Conservation (phyloP, 2,113 vertebrate genomes). For the Anguilla japonica region DNA sequence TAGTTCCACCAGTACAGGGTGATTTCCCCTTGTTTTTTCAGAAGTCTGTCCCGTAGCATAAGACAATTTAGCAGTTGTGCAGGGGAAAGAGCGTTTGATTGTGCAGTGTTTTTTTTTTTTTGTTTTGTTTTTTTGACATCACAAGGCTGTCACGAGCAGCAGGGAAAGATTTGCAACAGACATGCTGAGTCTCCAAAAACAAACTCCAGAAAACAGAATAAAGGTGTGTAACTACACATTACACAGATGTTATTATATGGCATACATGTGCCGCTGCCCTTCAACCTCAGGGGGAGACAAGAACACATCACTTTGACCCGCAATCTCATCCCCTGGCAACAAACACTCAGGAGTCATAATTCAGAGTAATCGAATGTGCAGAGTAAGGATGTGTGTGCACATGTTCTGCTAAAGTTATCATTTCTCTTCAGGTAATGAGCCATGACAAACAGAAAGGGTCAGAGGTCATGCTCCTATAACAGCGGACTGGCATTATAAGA, state of each 20-base stretch:
- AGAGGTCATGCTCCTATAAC: not conserved
- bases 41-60: not conserved
- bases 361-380: not conserved
- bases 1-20: not conserved
- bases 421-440: not conserved
- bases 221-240: not conserved
- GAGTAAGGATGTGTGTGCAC: not conserved
- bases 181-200: not conserved
- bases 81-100: not conserved
- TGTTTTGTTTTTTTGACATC: not conserved
- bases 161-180: not conserved
- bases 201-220: not conserved
- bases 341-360: not conserved
- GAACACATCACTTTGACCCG: not conserved
- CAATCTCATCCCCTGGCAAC: not conserved
- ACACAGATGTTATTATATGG: not conserved
- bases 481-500: not conserved
- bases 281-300: not conserved
- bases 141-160: not conserved
- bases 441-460: not conserved
- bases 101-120: not conserved
- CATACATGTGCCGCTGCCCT: not conserved
- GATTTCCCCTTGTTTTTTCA: not conserved
- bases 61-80: not conserved
- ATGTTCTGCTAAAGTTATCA: not conserved